Base-by-base conservation (phyloP, 2,113 vertebrate genomes). In the Plotosus lineatus region DNA sequence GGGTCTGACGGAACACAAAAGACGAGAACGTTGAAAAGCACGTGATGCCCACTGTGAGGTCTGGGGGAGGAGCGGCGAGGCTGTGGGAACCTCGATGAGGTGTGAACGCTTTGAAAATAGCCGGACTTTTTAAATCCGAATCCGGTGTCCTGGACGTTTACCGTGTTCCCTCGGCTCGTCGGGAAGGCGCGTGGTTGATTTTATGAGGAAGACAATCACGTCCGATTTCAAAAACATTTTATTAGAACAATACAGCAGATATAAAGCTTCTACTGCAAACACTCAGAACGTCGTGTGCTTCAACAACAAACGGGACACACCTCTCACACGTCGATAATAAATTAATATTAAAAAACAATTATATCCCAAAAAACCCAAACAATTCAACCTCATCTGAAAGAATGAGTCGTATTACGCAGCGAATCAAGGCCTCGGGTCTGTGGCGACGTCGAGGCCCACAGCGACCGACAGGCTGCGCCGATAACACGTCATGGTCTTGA, bases 201-300 rank as follows among this genome's bases (percentile, higher is more conserved):
- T 44, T 15, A 68, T 23, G 7, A 55, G 33, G 12, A 56, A 42
- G 26, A 12, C 33, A 21, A 4, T 58, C 38, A 26, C 19, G 0
- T 79, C 28, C n/a, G 46, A 75, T 53, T 75, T 81, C 56, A 38
- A 80, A 81, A 81, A 42, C n/a, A 12, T 74, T 82, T 82, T 82
- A 82, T 82, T 82, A 82, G 74, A 82, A 82, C 72, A 80, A 65
- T 40, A 80, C 73, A 82, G 73, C 63, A 82, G 74, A 82, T 58
- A 82, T 21, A 82, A 82, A 82, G 50, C 28, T 42, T 82, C 74
- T 82, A 58, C 80, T 68, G 79, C 63, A 77, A 73, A 76, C 40
- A 56, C 73, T 66, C 50, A 3, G 56, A 81, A 81, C 23, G 6
- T 48, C 26, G 46, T 82, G 80, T 82, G 80, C 80, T 82, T 82